These are phyloP conservation scores for Ptychadena robeensis DNA, from an alignment of 2,797 vertebrate species.

Conservation along the genomic window DNA sequence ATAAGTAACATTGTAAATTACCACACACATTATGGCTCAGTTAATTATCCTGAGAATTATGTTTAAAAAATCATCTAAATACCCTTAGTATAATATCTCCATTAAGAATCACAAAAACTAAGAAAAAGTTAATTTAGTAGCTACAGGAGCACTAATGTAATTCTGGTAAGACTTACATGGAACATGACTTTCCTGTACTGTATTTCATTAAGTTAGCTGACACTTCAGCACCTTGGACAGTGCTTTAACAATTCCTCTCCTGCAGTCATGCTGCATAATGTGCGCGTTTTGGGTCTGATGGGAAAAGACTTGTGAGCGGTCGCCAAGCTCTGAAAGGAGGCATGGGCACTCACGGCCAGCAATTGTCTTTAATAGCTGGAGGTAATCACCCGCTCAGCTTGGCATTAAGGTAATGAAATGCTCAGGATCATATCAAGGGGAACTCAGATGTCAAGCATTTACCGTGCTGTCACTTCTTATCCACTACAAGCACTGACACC, in stretches of 20 bases:
- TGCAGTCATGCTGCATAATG: constrained; percentile 13
- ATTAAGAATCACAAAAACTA: background rate
- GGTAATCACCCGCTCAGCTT: constrained; percentile 70
- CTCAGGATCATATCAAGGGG: constrained; percentile 71
- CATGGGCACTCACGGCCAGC: constrained; percentile 67
- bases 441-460: constrained; percentile 71
- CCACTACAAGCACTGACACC: constrained; percentile 32
- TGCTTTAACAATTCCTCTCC: background rate
- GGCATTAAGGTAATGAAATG: constrained; percentile 70
- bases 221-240: background rate
- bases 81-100: background rate
- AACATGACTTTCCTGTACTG: background rate
- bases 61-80: background rate
- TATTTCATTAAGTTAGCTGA: background rate
- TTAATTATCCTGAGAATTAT: background rate
- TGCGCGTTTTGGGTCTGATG: constrained; percentile 21
- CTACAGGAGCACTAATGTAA: background rate
- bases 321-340: constrained; percentile 65
- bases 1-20: background rate
- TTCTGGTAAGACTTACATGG: background rate
- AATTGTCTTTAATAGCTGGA: constrained; percentile 69
- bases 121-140: background rate
- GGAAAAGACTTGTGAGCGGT: constrained; percentile 45
- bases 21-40: background rate
- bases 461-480: constrained; percentile 65